A percentile compares a stretch with the other conserved stretches of the same genome.
phyloP scores from a whole-genome alignment of 30 jellyfish, hydroid and myxozoan species.

The Turritopsis dohrnii region DNA sequence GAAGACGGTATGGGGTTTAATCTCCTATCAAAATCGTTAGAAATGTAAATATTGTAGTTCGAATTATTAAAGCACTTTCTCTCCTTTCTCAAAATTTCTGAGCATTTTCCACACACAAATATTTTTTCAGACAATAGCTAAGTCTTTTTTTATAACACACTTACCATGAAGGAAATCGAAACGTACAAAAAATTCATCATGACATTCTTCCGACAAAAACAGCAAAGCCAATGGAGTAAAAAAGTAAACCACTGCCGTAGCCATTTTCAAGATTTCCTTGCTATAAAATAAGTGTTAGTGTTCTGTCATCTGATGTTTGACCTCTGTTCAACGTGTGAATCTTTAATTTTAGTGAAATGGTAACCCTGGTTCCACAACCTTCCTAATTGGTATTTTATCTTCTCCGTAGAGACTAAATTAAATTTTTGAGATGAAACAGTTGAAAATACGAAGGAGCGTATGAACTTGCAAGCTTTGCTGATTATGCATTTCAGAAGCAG shows the following conservation, averaged over 20 bases:
- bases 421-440: background rate
- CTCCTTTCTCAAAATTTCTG: no score
- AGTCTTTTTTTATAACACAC: no score
- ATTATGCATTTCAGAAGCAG: background rate
- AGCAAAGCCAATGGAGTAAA: conserved; percentile 67
- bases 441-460: background rate
- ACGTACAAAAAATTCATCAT: conserved; percentile 80
- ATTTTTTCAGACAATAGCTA: no score
- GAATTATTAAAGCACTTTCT: no score
- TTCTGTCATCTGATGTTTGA: no score
- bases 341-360: background rate
- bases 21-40: no score
- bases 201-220: conserved; percentile 77
- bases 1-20: no score
- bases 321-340: background rate
- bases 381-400: background rate
- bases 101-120: no score
- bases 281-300: background rate
- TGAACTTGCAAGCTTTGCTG: background rate
- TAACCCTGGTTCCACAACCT: background rate
- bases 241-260: conserved; percentile 45
- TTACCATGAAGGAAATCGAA: conserved; percentile 70
- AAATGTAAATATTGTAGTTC: no score
- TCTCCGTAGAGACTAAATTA: background rate
- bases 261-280: conserved; percentile 41